Percentiles rank a stretch among this genome's conserved stretches.
These are phyloP conservation scores for Cataglyphis cursor DNA, from an alignment of 2,888 invertebrate species.

Conservation along the genomic window DNA sequence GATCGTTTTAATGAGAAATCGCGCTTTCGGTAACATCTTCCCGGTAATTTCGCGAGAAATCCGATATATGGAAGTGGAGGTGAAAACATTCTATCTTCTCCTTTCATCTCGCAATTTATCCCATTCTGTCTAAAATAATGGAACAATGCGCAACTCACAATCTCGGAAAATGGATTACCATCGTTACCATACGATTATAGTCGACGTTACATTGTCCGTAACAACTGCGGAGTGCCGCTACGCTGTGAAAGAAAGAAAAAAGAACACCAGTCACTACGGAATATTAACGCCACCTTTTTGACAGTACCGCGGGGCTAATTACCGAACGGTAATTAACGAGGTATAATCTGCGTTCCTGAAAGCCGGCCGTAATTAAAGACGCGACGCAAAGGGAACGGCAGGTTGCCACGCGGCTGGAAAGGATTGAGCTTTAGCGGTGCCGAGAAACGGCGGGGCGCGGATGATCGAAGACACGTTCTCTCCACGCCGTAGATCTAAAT, in stretches of 20 bases:
- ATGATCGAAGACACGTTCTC: conserved; percentile 28
- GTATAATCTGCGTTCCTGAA: conserved; percentile 22
- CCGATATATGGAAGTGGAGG: neutral
- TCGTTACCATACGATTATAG: neutral
- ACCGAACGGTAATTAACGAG: conserved; percentile 52
- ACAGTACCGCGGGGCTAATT: conserved; percentile 48
- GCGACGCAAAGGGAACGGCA: conserved; percentile 30
- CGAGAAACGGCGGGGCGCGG: neutral
- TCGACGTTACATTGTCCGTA: conserved; percentile 20
- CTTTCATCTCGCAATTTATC: conserved; percentile 1
- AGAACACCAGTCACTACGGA: conserved; percentile 9
- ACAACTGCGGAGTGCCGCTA: conserved; percentile 14
- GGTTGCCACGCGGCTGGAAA: conserved; percentile 37
- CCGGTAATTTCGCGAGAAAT: neutral
- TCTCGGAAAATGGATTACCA: conserved; percentile 25
- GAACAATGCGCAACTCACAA: neutral
- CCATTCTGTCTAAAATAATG: conserved; percentile 18
- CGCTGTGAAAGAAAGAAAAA: neutral
- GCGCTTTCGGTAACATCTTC: neutral
- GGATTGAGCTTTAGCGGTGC: conserved; percentile 25
- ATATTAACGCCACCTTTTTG: conserved; percentile 36
- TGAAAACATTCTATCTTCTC: conserved; percentile 8
- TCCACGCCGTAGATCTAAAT: conserved; percentile 65
- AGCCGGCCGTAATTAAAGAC: conserved; percentile 52
- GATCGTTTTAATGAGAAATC: conserved; percentile 21